A percentile compares a stretch with the other conserved stretches of the same genome.
Conservation (phyloP, 2,888 invertebrate genomes). For the Teleiodes luculella region DNA sequence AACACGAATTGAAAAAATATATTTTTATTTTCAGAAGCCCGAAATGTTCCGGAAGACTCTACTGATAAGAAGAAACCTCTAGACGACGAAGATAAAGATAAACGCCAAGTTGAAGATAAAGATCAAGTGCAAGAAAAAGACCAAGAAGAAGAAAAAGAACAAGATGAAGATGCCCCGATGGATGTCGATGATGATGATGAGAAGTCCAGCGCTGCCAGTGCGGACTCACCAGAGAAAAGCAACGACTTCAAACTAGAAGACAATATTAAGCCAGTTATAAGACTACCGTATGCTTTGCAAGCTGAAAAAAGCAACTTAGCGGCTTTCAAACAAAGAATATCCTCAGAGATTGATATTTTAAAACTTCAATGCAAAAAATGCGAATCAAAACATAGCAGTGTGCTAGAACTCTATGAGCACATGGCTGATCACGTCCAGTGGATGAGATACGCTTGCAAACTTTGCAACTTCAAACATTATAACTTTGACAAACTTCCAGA, state of each 20-base stretch:
- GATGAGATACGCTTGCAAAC: slow-evolving; percentile 86
- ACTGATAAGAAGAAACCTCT: slow-evolving; percentile 27
- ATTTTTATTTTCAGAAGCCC: no score
- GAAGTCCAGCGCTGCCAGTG: slow-evolving; percentile 34
- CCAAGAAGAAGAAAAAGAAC: slow-evolving; percentile 19
- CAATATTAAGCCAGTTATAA: slow-evolving; percentile 31
- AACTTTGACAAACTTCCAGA: slow-evolving; percentile 81
- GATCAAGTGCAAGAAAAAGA: slow-evolving; percentile 30
- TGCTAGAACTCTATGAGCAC: slow-evolving; percentile 78
- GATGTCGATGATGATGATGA: slow-evolving; percentile 37
- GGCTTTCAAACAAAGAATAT: slow-evolving; percentile 55
- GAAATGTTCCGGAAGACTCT: no score
- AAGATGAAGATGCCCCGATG: slow-evolving; percentile 31
- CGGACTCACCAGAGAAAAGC: slow-evolving; percentile 39
- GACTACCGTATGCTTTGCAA: slow-evolving; percentile 56
- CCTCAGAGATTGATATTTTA: slow-evolving; percentile 56
- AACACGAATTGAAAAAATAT: no score
- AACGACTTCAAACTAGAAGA: slow-evolving; percentile 15
- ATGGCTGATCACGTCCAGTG: slow-evolving; percentile 83
- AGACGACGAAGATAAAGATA: slow-evolving; percentile 28
- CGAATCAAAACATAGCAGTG: slow-evolving; percentile 62
- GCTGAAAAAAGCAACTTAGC: slow-evolving; percentile 61
- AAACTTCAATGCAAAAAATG: slow-evolving; percentile 76
- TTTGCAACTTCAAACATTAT: slow-evolving; percentile 85
- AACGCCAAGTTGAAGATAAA: slow-evolving; percentile 24